A percentile compares a stretch with the other conserved stretches of the same genome.
phyloP scores from a whole-genome alignment of 92 coral and sea anemone species.

The Porites lobata region DNA sequence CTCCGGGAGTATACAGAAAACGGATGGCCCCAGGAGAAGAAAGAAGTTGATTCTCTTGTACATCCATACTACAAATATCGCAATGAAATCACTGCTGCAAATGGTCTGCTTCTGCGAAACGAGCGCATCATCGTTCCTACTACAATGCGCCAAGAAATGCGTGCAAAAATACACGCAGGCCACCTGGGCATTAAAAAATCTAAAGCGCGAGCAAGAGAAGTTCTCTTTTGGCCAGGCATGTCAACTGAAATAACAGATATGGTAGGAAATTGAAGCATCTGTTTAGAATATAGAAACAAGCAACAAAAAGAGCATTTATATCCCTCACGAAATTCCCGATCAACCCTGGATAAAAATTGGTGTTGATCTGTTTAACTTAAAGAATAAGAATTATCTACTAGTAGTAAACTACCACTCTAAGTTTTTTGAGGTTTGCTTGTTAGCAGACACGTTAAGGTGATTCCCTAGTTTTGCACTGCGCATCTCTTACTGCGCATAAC shows the following conservation, averaged over 20 bases:
- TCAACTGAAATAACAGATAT: slow-evolving; percentile 15
- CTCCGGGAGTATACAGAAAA: slow-evolving; percentile 11
- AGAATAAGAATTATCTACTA: no score
- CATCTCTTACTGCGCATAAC: no score
- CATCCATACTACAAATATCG: no score
- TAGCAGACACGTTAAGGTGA: slow-evolving; percentile 21
- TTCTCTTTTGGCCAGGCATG: slow-evolving; percentile 48
- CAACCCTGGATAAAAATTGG: not conserved
- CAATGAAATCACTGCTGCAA: no score
- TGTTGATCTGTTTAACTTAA: no score
- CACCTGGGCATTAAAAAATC: slow-evolving; percentile 49
- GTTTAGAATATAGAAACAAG: slow-evolving; percentile 13
- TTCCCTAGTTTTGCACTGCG: no score
- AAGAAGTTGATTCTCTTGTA: not conserved
- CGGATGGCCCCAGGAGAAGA: slow-evolving; percentile 34
- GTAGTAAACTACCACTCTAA: no score
- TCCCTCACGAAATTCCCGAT: slow-evolving; percentile 4
- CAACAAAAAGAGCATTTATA: not conserved
- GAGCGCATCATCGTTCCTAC: no score
- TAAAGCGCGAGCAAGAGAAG: slow-evolving; percentile 35
- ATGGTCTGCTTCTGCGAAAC: no score
- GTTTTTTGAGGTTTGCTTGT: no score
- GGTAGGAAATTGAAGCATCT: slow-evolving; percentile 29
- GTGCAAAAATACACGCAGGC: slow-evolving; percentile 32
- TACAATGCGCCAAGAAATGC: not conserved